Evolutionary conservation across 2,888 invertebrate genomes (phyloP), one percentile per base, ranked within the genome.

Genomic region (Nipponacmea schrenckii): DNA sequence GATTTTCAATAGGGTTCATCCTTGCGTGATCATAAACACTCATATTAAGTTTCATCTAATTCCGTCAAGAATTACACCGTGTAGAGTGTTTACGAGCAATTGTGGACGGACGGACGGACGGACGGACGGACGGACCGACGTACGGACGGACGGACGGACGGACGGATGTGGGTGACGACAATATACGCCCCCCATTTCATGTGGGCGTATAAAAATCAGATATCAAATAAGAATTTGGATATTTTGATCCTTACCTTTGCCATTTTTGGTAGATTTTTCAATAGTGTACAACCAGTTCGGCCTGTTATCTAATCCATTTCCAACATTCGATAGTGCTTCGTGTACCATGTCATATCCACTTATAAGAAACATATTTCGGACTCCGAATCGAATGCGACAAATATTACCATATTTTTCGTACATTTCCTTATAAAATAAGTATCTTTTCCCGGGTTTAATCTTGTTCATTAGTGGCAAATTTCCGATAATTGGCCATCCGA

Each of bases 391-490:
- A 56, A 24, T 24, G 20, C 56, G 24, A 56, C 24, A 56, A 24
- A 56, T 56, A 56, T 20, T 56, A 20, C 24, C 56, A 56, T 56
- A 56, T 56, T 56, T 24, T 24, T 56, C 24, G 7, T 20, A 12
- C 20, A 56, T 20, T 4, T 14, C 12, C 24, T 24, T 20, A 56
- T 56, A 56, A 56, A 56, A 56, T 20, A 24, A 2, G 14, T 24
- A 56, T 56, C 56, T 56, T 24, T 20, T 56, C 20, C 56, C 56
- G 10, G 56, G 56, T 56, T 56, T 56, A 56, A 56, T 56, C 24
- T 10, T 24, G 10, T 24, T 56, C 56, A 56, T 56, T 56, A 56
- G 20, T 14, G 14, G 24, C 14, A 56, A 24, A 56, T 56, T 56
- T 24, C 56, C 56, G 20, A 56, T 56, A 24, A 56, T 56, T 20